Percentiles rank a stretch among this genome's conserved stretches.
Conservation (phyloP, 2,797 vertebrate genomes). For the Danio aesculapii region DNA sequence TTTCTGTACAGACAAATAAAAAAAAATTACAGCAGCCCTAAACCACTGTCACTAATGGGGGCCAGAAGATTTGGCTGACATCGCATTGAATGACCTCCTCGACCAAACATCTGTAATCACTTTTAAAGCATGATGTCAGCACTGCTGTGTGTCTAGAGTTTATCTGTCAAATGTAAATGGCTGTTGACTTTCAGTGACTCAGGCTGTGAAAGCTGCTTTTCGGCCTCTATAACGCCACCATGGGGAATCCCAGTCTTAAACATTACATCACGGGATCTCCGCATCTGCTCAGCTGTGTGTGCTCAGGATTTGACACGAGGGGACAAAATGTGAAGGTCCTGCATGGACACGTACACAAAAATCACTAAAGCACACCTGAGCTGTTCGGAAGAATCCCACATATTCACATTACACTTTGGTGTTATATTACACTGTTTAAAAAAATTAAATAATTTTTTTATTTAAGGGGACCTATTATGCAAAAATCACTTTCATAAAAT, state of each 20-base stretch:
- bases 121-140: neutral
- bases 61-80: neutral
- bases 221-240: conserved; percentile 46
- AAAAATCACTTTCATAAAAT: too few species aligned
- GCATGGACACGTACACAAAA: neutral
- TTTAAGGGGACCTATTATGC: too few species aligned
- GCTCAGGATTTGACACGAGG: conserved; percentile 23
- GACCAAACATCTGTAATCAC: neutral
- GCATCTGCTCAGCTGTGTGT: conserved; percentile 27
- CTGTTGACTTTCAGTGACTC: conserved; percentile 46
- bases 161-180: conserved; percentile 36
- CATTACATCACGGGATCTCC: conserved; percentile 63
- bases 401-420: neutral
- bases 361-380: neutral
- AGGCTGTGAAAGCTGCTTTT: conserved; percentile 41
- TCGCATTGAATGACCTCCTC: neutral
- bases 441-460: too few species aligned
- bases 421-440: neutral
- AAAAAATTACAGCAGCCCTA: neutral
- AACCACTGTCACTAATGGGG: neutral
- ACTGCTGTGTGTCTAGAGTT: conserved; percentile 23
- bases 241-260: conserved; percentile 70
- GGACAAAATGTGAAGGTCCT: conserved; percentile 24
- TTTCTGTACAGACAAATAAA: neutral
- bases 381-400: neutral